phyloP scores from a whole-genome alignment of 2,888 invertebrate genomes.

The Papilio elwesi region DNA sequence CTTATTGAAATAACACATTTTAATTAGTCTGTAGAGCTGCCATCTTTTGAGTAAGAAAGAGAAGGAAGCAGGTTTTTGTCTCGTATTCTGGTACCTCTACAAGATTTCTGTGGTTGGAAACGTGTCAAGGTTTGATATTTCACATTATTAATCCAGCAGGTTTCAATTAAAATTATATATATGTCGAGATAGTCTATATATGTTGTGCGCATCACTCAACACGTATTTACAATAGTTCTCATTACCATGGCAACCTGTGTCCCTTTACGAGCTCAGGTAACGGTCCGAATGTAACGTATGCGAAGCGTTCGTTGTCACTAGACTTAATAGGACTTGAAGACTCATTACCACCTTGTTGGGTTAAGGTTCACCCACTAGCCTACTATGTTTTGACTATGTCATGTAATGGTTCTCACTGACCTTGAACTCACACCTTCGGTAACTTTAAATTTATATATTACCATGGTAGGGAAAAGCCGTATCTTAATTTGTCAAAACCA shows the following conservation, averaged over 20 bases:
- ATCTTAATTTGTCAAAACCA: background rate
- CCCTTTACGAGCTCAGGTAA: constrained; percentile 15
- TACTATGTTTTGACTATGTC: constrained; percentile 10
- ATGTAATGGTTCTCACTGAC: constrained; percentile 16
- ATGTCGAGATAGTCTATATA: background rate
- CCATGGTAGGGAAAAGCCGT: background rate
- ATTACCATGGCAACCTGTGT: constrained; percentile 16
- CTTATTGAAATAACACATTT: background rate
- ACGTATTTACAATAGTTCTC: background rate
- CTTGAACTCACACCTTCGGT: background rate
- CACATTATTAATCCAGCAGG: too few relatives aligned
- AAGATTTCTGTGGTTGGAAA: too few relatives aligned
- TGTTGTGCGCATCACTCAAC: background rate
- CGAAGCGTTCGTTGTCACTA: constrained; percentile 1
- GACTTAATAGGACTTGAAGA: constrained; percentile 17
- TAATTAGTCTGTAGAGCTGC: background rate
- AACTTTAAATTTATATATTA: background rate
- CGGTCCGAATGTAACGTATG: constrained; percentile 25
- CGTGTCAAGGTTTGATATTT: too few relatives aligned
- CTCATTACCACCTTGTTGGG: constrained; percentile 33
- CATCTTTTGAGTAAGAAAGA: too few relatives aligned
- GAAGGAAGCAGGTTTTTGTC: too few relatives aligned
- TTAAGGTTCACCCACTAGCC: constrained; percentile 31
- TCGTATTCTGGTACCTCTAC: too few relatives aligned
- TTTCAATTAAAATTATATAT: too few relatives aligned